Conservation (phyloP, 2,888 invertebrate genomes). For the Ferdinandea cuprea region DNA sequence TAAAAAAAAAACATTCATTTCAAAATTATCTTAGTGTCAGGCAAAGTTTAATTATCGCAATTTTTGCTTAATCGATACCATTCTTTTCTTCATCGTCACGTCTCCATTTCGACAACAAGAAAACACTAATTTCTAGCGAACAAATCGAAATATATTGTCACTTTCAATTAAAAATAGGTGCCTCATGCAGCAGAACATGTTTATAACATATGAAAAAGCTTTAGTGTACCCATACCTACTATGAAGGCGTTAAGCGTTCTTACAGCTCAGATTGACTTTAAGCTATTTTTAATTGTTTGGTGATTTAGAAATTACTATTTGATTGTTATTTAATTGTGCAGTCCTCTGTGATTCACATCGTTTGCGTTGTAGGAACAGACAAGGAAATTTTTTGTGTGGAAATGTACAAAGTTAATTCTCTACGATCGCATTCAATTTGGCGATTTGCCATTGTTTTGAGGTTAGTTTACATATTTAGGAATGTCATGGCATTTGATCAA, state of each 20-base stretch:
- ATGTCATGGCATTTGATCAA: no score
- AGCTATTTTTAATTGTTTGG: conserved; percentile 5
- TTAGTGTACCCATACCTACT: not conserved
- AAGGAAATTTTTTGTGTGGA: conserved; percentile 5
- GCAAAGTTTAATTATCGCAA: conserved; percentile 22
- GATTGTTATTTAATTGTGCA: not conserved
- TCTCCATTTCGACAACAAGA: not conserved
- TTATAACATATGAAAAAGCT: not conserved
- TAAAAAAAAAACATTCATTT: not conserved
- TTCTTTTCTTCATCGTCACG: not conserved
- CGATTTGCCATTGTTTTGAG: no score
- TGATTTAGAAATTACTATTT: not conserved
- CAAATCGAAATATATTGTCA: not conserved
- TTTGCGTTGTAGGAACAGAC: not conserved
- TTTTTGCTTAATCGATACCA: conserved; percentile 10
- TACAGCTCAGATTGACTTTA: not conserved
- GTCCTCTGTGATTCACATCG: not conserved
- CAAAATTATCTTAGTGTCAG: not conserved
- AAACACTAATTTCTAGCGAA: not conserved
- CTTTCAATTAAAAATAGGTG: conserved; percentile 17
- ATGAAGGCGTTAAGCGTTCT: conserved; percentile 29
- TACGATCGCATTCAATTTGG: no score
- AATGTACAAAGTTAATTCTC: no score
- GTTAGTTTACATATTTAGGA: no score
- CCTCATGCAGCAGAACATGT: not conserved